Conservation (phyloP, 2,888 invertebrate species). For the Pemphredon lugubris region DNA sequence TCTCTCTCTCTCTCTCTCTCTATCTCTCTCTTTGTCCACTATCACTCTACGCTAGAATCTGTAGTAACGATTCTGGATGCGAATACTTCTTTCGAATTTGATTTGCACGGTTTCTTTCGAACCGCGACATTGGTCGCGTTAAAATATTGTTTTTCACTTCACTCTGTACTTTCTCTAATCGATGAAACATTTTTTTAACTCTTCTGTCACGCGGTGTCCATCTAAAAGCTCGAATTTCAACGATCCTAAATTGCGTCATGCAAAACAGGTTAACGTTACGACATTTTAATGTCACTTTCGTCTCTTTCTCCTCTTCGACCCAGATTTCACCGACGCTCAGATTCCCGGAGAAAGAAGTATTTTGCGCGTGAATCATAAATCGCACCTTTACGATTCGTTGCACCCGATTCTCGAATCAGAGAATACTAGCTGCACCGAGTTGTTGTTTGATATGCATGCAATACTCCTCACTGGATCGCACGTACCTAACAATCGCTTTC, state of each 20-base stretch:
- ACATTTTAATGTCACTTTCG: too few relatives aligned
- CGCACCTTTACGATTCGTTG: slow-evolving; percentile 12
- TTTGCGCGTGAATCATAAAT: slow-evolving; percentile 6
- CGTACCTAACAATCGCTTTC: slow-evolving; percentile 34
- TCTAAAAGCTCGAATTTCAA: too few relatives aligned
- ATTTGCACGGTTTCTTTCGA: neutral
- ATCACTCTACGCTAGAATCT: neutral
- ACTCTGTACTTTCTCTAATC: too few relatives aligned
- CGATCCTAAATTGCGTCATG: too few relatives aligned
- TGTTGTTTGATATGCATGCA: slow-evolving; percentile 42
- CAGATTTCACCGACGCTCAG: neutral
- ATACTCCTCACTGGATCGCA: slow-evolving; percentile 24
- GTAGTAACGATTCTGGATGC: neutral
- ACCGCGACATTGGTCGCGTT: neutral
- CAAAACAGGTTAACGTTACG: too few relatives aligned
- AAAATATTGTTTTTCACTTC: neutral
- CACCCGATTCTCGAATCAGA: slow-evolving; percentile 11
- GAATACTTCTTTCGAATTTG: slow-evolving; percentile 25
- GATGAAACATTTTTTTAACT: too few relatives aligned
- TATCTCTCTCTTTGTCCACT: slow-evolving; percentile 9
- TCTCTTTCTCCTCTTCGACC: too few relatives aligned
- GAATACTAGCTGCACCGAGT: slow-evolving; percentile 10
- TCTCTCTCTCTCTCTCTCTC: slow-evolving; percentile 11
- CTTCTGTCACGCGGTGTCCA: too few relatives aligned
- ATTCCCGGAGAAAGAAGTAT: slow-evolving; percentile 31